These are phyloP conservation scores for Cyphomyrus plagiostoma DNA, from an alignment of 2,113 vertebrate genomes.

Conservation along the genomic window DNA sequence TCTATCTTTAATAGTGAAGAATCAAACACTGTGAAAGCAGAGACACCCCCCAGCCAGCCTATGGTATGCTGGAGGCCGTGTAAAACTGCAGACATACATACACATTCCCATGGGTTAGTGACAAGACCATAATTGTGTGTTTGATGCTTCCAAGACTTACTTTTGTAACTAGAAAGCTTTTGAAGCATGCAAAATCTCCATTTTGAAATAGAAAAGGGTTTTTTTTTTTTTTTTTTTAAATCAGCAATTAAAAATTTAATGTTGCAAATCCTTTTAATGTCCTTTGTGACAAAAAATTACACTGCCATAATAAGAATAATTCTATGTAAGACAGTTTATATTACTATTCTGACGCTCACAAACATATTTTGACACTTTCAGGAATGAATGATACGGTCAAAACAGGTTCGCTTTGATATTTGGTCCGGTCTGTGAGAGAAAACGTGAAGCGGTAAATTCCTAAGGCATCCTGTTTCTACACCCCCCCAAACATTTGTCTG, in stretches of 20 bases:
- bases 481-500: conserved; percentile 35
- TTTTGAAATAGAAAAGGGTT: background rate
- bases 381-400: conserved; percentile 29
- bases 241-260: conserved; percentile 33
- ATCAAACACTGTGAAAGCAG: background rate
- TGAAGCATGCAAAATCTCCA: background rate
- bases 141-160: background rate
- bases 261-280: conserved; percentile 39
- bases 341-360: conserved; percentile 34
- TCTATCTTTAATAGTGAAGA: background rate
- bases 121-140: background rate
- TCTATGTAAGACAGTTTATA: conserved; percentile 26
- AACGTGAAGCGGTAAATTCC: conserved; percentile 45
- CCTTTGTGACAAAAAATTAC: conserved; percentile 21
- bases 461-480: conserved; percentile 42
- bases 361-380: conserved; percentile 39
- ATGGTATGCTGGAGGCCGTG: background rate
- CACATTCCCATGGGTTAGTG: background rate
- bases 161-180: background rate
- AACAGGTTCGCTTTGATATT: conserved; percentile 40
- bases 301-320: conserved; percentile 23
- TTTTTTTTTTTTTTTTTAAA: background rate
- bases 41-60: background rate
- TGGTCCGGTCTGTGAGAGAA: conserved; percentile 54
- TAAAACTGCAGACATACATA: background rate